These are phyloP conservation scores for Paradisaea rubra DNA, from an alignment of 2,113 vertebrate species.

Conservation along the genomic window DNA sequence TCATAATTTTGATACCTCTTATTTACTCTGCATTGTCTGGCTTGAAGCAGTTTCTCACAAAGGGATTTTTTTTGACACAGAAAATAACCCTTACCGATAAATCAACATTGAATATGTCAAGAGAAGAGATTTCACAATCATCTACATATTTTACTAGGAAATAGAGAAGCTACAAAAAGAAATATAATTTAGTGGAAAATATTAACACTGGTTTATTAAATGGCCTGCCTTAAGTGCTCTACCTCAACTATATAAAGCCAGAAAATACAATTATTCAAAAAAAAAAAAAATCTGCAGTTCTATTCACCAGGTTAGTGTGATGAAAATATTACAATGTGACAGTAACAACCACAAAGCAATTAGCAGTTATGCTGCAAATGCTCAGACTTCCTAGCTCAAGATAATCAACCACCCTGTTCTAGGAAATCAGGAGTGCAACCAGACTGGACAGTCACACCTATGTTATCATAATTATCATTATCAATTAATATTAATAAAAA, in stretches of 20 bases:
- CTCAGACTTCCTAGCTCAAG: neutral
- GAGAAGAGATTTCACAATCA: neutral
- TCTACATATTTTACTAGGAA: neutral
- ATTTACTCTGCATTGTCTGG: neutral
- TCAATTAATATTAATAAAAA: neutral
- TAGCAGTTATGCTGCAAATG: neutral
- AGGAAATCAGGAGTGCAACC: neutral
- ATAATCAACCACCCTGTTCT: neutral
- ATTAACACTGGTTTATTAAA: neutral
- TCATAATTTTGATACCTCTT: neutral
- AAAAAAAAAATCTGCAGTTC: neutral
- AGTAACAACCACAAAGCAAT: neutral
- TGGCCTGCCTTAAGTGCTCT: neutral
- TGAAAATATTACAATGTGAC: neutral
- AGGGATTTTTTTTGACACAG: neutral
- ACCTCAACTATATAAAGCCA: neutral
- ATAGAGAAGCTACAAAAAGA: neutral
- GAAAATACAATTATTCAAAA: neutral
- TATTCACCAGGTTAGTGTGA: neutral
- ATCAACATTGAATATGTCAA: neutral
- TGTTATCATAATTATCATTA: neutral
- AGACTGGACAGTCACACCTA: neutral
- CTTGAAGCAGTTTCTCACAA: neutral
- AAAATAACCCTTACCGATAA: neutral
- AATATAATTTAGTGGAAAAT: neutral